These are phyloP conservation scores for Gallinago solitaria DNA, from an alignment of 2,797 vertebrate genomes.

Conservation along the genomic window DNA sequence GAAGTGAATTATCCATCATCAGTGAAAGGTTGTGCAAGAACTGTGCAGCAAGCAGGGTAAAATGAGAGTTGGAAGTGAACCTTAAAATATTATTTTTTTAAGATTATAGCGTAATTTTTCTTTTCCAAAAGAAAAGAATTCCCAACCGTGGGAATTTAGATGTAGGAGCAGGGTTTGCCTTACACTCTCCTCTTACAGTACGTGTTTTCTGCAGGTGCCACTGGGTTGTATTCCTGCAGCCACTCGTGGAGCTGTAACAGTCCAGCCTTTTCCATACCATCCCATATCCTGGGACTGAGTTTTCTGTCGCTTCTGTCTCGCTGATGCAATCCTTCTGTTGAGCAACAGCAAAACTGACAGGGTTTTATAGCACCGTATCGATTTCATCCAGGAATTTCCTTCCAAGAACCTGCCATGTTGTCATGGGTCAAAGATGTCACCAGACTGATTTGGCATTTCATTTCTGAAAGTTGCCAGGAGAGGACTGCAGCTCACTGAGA, in stretches of 20 bases:
- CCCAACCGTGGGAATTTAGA: neutral
- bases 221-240: neutral
- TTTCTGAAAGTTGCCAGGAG: slow-evolving; percentile 26
- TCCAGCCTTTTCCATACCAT: neutral
- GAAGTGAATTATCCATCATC: neutral
- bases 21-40: neutral
- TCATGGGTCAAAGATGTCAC: slow-evolving; percentile 42
- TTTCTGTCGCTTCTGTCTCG: neutral
- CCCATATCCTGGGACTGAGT: neutral
- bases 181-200: neutral
- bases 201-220: neutral
- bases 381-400: slow-evolving; percentile 52
- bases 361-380: neutral
- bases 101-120: neutral
- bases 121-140: neutral
- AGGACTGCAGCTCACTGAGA: neutral
- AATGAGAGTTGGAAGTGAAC: neutral
- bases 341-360: neutral
- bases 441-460: slow-evolving; percentile 25
- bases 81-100: neutral
- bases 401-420: slow-evolving; percentile 8
- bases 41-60: neutral
- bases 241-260: rapidly evolving
- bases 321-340: slow-evolving; percentile 21
- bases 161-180: neutral